Percentiles rank a stretch among this genome's conserved stretches.
Evolutionary conservation across 2,113 vertebrate genomes (phyloP).

Genomic region (rabbit (Oryctolagus cuniculus)): mOryCun1.1 NC_091440.1:20284501-20285000

Average conservation of each 20-base stretch:
- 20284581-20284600: too few relatives aligned
- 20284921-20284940: neutral
- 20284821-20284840: neutral
- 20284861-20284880: neutral
- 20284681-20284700: neutral
- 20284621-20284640: neutral
- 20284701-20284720: neutral
- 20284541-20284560: neutral
- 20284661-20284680: neutral
- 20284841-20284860: neutral
- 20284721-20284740: neutral
- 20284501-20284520: neutral
- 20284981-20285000: neutral
- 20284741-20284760: neutral
- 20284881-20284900: neutral
- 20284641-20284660: neutral
- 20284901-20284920: neutral
- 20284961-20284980: fast-evolving
- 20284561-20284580: neutral
- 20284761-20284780: too few relatives aligned
- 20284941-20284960: neutral
- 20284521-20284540: neutral
- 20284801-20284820: neutral
- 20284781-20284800: neutral
- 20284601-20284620: too few relatives aligned